These are phyloP conservation scores for Myxocyprinus asiaticus DNA, from an alignment of 2,113 vertebrate genomes.

Conservation along the genomic window DNA sequence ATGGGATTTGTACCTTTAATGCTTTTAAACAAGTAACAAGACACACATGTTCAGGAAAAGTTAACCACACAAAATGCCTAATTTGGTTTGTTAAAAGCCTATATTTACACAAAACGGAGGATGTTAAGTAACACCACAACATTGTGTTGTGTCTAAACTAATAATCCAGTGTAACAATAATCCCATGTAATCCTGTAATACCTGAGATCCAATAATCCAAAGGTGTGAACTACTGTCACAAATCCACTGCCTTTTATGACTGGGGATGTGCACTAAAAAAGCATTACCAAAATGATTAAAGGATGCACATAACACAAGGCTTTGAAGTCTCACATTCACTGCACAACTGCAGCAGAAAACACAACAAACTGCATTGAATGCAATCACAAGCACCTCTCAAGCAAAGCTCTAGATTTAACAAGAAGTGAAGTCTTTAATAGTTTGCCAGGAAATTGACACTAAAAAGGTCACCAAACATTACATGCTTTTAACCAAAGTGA, in stretches of 20 bases:
- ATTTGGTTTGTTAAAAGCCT: slow-evolving; percentile 16
- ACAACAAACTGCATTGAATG: not conserved
- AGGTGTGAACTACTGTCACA: slow-evolving; percentile 64
- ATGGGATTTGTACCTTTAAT: too few relatives aligned
- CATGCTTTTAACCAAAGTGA: too few relatives aligned
- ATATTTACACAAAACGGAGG: slow-evolving; percentile 4
- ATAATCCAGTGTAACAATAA: slow-evolving; percentile 66
- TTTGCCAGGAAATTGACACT: not conserved
- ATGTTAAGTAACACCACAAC: slow-evolving; percentile 15
- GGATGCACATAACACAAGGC: not conserved
- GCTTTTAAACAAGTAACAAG: too few relatives aligned
- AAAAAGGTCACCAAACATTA: too few relatives aligned
- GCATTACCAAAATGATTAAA: slow-evolving; percentile 18
- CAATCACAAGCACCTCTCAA: not conserved
- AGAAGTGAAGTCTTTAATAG: not conserved
- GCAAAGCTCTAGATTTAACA: slow-evolving; percentile 1
- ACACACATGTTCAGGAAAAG: too few relatives aligned
- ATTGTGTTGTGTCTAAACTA: slow-evolving; percentile 27
- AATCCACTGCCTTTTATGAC: slow-evolving; percentile 56
- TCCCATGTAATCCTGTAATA: slow-evolving; percentile 68
- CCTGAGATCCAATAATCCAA: slow-evolving; percentile 66
- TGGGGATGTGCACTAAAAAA: slow-evolving; percentile 10
- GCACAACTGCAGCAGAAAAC: not conserved
- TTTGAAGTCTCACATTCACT: not conserved
- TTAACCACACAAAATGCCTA: not conserved